Evolutionary conservation across 53 echinoderm and acorn worm genomes (phyloP).

Genomic region (Crossaster papposus): DNA sequence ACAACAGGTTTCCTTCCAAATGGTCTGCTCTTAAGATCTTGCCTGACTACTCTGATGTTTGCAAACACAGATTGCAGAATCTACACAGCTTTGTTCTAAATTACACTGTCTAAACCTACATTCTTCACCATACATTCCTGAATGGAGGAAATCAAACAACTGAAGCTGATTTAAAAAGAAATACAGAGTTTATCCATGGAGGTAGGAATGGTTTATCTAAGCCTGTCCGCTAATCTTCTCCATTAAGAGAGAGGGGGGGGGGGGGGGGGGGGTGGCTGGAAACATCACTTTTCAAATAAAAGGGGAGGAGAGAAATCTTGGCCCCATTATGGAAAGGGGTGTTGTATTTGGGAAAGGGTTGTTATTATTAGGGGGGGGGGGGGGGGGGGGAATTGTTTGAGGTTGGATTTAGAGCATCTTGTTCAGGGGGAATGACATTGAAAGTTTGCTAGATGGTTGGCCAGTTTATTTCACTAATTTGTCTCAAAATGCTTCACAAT

Average conservation of each 20-base stretch:
- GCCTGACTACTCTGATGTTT: neutral
- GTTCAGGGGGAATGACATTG: neutral
- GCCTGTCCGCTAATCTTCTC: conserved; percentile 4
- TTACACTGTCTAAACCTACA: neutral
- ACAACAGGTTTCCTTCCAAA: neutral
- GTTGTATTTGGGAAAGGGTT: neutral
- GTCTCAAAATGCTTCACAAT: too few relatives aligned
- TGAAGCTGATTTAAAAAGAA: neutral
- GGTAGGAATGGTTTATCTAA: too few relatives aligned
- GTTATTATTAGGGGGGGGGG: too few relatives aligned
- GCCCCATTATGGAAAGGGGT: neutral
- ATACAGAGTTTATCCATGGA: neutral
- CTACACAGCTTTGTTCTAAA: neutral
- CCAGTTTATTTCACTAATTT: neutral
- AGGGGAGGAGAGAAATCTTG: neutral
- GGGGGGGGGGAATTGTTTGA: neutral
- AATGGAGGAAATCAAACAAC: neutral
- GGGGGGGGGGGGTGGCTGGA: too few relatives aligned
- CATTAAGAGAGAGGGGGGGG: too few relatives aligned
- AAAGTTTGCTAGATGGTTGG: neutral
- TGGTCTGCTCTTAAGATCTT: neutral
- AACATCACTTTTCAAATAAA: neutral
- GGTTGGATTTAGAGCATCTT: neutral
- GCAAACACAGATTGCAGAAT: conserved; percentile 1
- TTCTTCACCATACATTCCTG: neutral